These are phyloP conservation scores for Rhodophaea formosa DNA, from an alignment of 2,888 invertebrate genomes.

Conservation along the genomic window DNA sequence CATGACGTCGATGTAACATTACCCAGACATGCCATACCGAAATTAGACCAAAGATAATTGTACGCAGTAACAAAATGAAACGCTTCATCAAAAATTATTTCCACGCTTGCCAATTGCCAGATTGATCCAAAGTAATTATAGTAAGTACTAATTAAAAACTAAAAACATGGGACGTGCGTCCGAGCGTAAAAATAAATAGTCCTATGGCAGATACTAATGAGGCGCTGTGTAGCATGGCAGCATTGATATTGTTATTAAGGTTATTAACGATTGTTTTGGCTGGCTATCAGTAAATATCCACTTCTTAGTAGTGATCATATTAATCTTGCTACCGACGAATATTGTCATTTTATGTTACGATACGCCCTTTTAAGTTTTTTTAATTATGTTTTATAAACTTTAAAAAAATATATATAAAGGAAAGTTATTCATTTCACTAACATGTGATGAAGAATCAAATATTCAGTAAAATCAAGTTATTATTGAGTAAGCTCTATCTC, in stretches of 20 bases:
- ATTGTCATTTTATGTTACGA: too few relatives aligned
- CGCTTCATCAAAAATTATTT: neutral
- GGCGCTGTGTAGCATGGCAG: neutral
- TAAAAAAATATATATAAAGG: too few relatives aligned
- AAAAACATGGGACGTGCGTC: constrained; percentile 21
- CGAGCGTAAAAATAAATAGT: constrained; percentile 26
- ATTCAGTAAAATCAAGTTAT: too few relatives aligned
- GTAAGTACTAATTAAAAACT: constrained; percentile 23
- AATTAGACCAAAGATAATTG: neutral
- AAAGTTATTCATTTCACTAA: too few relatives aligned
- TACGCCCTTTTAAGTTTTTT: too few relatives aligned
- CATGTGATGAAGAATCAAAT: too few relatives aligned
- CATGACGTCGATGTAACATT: too few relatives aligned
- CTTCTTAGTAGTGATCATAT: neutral
- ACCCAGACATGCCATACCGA: too few relatives aligned
- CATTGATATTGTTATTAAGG: neutral
- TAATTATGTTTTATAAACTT: too few relatives aligned
- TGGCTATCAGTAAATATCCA: neutral
- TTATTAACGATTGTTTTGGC: constrained; percentile 8
- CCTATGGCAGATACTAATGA: constrained; percentile 20
- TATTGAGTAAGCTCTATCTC: too few relatives aligned
- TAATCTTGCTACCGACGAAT: too few relatives aligned
- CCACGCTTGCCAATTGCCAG: constrained; percentile 1
- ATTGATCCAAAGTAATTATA: neutral
- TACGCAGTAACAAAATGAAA: neutral